A percentile compares a stretch with the other conserved stretches of the same genome.
These are phyloP conservation scores for Ceryle rudis DNA, from an alignment of 2,797 vertebrate species.

Conservation along the genomic window DNA sequence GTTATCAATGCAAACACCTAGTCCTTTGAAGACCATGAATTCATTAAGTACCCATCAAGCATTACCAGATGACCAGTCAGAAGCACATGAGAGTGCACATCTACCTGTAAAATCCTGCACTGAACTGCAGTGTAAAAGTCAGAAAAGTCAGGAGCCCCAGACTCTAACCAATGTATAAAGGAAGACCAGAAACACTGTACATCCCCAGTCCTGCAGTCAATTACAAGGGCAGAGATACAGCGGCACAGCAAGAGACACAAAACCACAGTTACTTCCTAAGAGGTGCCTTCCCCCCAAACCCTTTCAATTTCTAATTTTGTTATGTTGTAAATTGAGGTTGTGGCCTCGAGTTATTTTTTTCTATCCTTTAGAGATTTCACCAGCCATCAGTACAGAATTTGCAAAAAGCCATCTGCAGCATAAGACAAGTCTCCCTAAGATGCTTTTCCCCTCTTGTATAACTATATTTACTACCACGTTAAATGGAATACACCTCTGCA, in stretches of 20 bases:
- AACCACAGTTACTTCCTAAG: not conserved
- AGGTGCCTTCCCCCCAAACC: not conserved
- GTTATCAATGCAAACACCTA: not conserved
- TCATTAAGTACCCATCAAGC: not conserved
- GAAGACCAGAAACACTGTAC: not conserved
- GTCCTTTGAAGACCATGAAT: not conserved
- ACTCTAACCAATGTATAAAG: not conserved
- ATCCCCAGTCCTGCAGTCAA: not conserved
- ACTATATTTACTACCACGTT: not conserved
- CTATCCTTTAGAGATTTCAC: not conserved
- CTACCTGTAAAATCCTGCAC: not conserved
- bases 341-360: not conserved
- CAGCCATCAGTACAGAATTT: not conserved
- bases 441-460: not conserved
- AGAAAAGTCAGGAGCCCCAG: not conserved
- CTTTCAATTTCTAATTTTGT: not conserved
- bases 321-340: slow-evolving; percentile 27
- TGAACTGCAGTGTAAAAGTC: not conserved
- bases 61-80: too few relatives aligned
- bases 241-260: not conserved
- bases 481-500: slow-evolving; percentile 3
- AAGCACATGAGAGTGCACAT: not conserved
- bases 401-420: not conserved
- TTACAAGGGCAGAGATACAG: not conserved
- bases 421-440: not conserved